Base-by-base conservation (phyloP, 2,888 invertebrate species). In the Amphipoea oculea region DNA sequence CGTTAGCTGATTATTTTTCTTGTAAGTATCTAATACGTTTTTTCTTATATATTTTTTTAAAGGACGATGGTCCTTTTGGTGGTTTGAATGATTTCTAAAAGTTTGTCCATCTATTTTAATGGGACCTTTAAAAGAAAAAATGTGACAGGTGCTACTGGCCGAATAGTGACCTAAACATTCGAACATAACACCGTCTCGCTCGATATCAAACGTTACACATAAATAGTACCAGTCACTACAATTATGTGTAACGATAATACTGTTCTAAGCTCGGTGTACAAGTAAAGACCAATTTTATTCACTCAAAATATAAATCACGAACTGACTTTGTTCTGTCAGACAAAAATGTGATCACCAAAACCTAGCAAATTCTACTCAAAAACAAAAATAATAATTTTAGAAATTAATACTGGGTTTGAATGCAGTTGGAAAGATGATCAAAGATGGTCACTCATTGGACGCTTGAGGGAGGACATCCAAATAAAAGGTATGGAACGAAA, bases 211-310 rank as follows among this genome's bases (percentile, higher is more conserved):
- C 17, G 42, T 78, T 40, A 54, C n/a, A 48, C 4, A 23, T 71
- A 23, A 14, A 29, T 57, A 29, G 5, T 54, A 29, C 5, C 45
- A 45, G 17, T 29, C 4, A 42, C 72, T 48, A 40, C 40, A 78
- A 76, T 76, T 42, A 60, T 60, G 40, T 63, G 78, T 68, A 66
- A 23, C n/a, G 11, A 60, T 78, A 67, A 48, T 48, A 48, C 40
- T 48, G 3, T 79, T 60, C n/a, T 40, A 78, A 60, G 60, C 48
- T 0, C 2, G n/a, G 54, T 57, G 40, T 60, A 9, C 23, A 67
- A 23, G 23, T 48, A 29, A 40, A 11, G 14, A 68, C 3, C 0
- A 11, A 73, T 36, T 68, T 51, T n/a, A 36, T 23, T 36, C 17
- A 51, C 4, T 51, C 12, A 40, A n/a, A 29, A 69, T 36, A 51